A percentile compares a stretch with the other conserved stretches of the same genome.
These are phyloP conservation scores for Ellobius talpinus DNA, from an alignment of 2,113 vertebrate genomes.

Conservation along the genomic window DNA sequence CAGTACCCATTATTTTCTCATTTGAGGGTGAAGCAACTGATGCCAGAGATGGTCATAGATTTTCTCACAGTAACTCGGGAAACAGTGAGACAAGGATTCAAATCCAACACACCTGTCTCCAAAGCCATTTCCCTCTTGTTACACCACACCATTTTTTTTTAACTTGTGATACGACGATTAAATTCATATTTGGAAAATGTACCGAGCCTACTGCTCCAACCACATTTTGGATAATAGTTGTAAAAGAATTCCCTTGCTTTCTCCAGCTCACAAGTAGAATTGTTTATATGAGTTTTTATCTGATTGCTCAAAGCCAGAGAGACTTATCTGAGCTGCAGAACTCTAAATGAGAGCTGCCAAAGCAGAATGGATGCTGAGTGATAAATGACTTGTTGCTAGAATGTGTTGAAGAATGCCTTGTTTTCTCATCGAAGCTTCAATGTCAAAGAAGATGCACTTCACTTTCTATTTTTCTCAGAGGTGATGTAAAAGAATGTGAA, in stretches of 20 bases:
- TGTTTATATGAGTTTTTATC: constrained; percentile 44
- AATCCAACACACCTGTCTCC: background rate
- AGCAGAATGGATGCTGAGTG: constrained; percentile 64
- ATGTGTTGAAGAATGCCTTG: constrained; percentile 67
- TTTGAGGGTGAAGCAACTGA: constrained; percentile 34
- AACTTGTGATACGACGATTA: constrained; percentile 10
- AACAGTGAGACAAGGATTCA: background rate
- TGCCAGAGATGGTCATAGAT: background rate
- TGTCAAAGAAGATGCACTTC: constrained; percentile 68
- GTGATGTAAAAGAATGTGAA: constrained; percentile 65
- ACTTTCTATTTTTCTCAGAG: constrained; percentile 67
- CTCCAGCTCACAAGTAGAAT: constrained; percentile 21
- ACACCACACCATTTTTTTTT: background rate
- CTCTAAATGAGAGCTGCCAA: constrained; percentile 54
- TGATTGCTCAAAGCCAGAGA: constrained; percentile 66
- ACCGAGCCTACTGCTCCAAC: background rate
- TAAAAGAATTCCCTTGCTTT: constrained; percentile 35
- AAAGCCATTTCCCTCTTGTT: background rate
- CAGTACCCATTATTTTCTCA: background rate
- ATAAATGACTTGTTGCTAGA: constrained; percentile 63
- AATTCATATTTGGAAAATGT: constrained; percentile 60
- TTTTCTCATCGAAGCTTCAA: constrained; percentile 66
- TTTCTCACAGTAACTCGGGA: constrained; percentile 16
- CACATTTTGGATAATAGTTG: constrained; percentile 48
- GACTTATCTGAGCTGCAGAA: constrained; percentile 13